phyloP scores from a whole-genome alignment of 1,140 invertebrate species.

The Monochamus saltuarius region DNA sequence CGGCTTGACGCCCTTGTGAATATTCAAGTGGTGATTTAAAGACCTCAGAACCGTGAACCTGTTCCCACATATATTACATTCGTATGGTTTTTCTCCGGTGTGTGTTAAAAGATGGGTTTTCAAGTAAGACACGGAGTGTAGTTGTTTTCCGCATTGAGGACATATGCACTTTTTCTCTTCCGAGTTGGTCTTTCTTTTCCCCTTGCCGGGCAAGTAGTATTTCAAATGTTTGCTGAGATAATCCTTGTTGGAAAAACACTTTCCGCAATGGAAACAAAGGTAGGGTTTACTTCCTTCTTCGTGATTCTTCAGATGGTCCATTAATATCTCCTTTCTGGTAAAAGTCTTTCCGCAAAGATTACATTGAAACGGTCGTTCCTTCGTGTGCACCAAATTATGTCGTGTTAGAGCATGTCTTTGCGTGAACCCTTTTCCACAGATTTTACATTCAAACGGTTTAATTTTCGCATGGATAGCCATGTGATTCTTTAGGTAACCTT shows the following conservation, averaged over 20 bases:
- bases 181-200: constrained; percentile 54
- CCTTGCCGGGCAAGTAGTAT: constrained; percentile 12
- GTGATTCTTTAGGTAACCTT: constrained; percentile 55
- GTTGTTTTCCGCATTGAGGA: constrained; percentile 47
- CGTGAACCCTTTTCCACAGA: constrained; percentile 73
- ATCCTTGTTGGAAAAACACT: constrained; percentile 8
- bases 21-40: constrained; percentile 12
- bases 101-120: constrained; percentile 43
- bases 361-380: constrained; percentile 26
- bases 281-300: constrained; percentile 4
- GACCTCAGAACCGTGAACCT: constrained; percentile 17
- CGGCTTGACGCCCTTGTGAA: constrained; percentile 39
- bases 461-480: constrained; percentile 71
- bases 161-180: constrained; percentile 54
- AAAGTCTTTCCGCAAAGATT: constrained; percentile 24
- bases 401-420: constrained; percentile 63
- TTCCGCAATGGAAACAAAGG: constrained; percentile 18
- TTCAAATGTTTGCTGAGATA: constrained; percentile 13
- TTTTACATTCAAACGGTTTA: constrained; percentile 71
- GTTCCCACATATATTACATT: constrained; percentile 42
- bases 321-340: constrained; percentile 15
- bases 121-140: constrained; percentile 34
- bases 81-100: constrained; percentile 57
- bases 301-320: constrained; percentile 11
- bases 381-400: constrained; percentile 56